Evolutionary conservation across 2,797 vertebrate genomes (phyloP).

Genomic region (Dicrostonyx torquatus): DNA sequence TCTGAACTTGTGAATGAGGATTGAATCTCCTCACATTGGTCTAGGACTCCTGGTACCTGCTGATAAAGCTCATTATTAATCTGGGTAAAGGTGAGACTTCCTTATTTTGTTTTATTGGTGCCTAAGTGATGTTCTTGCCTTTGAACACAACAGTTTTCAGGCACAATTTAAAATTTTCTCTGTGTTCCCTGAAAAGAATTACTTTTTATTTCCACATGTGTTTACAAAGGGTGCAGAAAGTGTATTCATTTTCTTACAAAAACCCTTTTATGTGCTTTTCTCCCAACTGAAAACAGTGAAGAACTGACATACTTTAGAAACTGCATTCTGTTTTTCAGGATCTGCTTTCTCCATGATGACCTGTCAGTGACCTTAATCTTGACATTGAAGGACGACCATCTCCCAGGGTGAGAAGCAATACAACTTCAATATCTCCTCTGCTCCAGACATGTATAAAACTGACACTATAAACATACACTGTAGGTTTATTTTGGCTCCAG

Average conservation of each 20-base stretch:
- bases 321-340: slow-evolving; percentile 54
- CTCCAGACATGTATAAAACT: slow-evolving; percentile 84
- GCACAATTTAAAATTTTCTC: neutral
- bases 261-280: slow-evolving; percentile 40
- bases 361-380: slow-evolving; percentile 83
- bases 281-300: slow-evolving; percentile 68
- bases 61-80: neutral
- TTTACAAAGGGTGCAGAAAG: neutral
- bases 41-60: neutral
- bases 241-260: slow-evolving; percentile 56
- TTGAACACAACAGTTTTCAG: neutral
- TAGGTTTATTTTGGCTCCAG: slow-evolving; percentile 83
- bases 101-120: neutral
- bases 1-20: neutral
- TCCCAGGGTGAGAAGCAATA: slow-evolving; percentile 83
- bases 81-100: neutral
- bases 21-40: neutral
- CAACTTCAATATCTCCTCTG: slow-evolving; percentile 82
- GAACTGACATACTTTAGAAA: slow-evolving; percentile 71
- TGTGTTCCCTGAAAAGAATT: neutral
- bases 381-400: slow-evolving; percentile 85
- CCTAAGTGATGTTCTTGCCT: neutral
- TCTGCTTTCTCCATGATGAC: slow-evolving; percentile 76
- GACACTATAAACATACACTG: slow-evolving; percentile 84
- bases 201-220: slow-evolving; percentile 17